Percentiles rank a stretch among this genome's conserved stretches.
These are phyloP conservation scores for Drosophila percnosoma DNA, from an alignment of 2,888 invertebrate genomes.

Conservation along the genomic window DNA sequence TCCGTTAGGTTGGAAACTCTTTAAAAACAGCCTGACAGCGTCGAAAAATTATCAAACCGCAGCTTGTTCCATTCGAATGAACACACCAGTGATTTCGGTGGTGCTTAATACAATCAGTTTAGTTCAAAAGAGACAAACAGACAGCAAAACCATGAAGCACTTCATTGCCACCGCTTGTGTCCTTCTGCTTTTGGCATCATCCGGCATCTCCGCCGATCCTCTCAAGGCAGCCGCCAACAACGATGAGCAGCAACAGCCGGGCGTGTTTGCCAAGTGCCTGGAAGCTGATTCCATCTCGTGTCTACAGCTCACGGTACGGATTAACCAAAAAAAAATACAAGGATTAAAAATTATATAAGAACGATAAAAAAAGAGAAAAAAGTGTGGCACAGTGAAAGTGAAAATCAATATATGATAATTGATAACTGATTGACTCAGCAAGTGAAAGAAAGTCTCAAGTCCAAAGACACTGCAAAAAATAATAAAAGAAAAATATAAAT, in stretches of 20 bases:
- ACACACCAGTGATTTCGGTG: slow-evolving; percentile 84
- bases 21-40: slow-evolving; percentile 85
- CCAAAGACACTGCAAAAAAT: slow-evolving; percentile 20
- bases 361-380: slow-evolving; percentile 3
- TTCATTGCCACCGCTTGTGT: slow-evolving; percentile 82
- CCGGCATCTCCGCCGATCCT: slow-evolving; percentile 82
- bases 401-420: slow-evolving; percentile 40
- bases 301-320: slow-evolving; percentile 87
- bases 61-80: slow-evolving; percentile 85
- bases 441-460: slow-evolving; percentile 55
- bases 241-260: slow-evolving; percentile 62
- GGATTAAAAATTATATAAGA: slow-evolving; percentile 59
- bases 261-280: slow-evolving; percentile 86
- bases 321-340: slow-evolving; percentile 53
- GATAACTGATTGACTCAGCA: slow-evolving; percentile 35
- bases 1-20: slow-evolving; percentile 82
- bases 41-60: slow-evolving; percentile 85
- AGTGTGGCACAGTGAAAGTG: slow-evolving; percentile 64
- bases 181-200: slow-evolving; percentile 82
- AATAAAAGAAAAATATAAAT: background rate
- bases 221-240: slow-evolving; percentile 64
- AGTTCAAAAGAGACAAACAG: slow-evolving; percentile 48
- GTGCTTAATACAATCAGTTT: slow-evolving; percentile 74
- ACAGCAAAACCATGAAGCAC: slow-evolving; percentile 79
- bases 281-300: slow-evolving; percentile 88